Evolutionary conservation across 92 coral and sea anemone species (phyloP), one percentile per base, ranked within the genome.

Genomic region (Parazoanthus atlanticus): DNA sequence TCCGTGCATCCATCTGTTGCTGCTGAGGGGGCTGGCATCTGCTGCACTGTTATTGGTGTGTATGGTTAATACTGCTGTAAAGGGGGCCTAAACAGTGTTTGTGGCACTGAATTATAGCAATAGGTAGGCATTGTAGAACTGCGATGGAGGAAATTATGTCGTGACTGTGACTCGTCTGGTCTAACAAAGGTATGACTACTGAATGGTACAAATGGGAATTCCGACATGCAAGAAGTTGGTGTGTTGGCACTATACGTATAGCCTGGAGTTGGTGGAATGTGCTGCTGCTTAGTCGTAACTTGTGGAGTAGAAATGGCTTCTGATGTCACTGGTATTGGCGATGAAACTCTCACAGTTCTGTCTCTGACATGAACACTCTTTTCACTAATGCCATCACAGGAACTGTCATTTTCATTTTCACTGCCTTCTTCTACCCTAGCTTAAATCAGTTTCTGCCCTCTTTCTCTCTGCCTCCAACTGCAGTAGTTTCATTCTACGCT

Each of bases 401-500:
- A 33, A 6, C 82, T 78, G 29, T 38, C 54, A 76, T n/a, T 43
- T 78, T 46, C 54, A 76, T n/a, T 43, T 78, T 46, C 82, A 78
- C 82, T 78, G 82, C 65, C 32, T 43, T 78, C 82, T 78, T 76
- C 81, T 1, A 76, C 81, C 81, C 38, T n/a, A n/a, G n/a, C 29
- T 76, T 6, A 76, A 76, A 25, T 76, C 81, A 26, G 40, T 61
- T 17, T 76, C 81, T 76, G 81, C 61, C 61, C 56, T 17, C 61
- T 76, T 76, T 76, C 31, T 43, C 32, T 76, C 31, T 12, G 61
- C 26, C 81, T 76, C 56, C 81, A 76, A 76, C 81, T 76, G 81
- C 61, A 78, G 34, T 36, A 78, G 31, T 78, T 78, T 25, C 26
- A 78, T 78, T 15, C 66, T 78, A 78, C 82, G 82, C n/a, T 78